These are phyloP conservation scores for Watsonalla binaria DNA, from an alignment of 2,888 invertebrate species.

Conservation along the genomic window DNA sequence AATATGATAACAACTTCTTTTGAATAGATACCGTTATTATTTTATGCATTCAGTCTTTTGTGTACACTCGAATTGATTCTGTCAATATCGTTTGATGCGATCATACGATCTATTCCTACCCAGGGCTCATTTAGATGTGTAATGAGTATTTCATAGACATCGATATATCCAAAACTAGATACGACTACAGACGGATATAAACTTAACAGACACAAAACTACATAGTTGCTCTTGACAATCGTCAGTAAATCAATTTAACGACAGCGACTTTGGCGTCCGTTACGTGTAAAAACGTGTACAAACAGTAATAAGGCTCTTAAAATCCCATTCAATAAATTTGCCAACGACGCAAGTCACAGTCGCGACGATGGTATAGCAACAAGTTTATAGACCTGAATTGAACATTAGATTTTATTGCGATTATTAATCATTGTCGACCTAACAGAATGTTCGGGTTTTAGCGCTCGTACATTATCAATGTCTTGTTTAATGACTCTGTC, in stretches of 20 bases:
- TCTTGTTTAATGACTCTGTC: neutral
- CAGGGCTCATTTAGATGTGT: too few species aligned
- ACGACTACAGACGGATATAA: too few species aligned
- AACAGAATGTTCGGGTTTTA: neutral
- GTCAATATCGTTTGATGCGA: neutral
- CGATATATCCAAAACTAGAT: too few species aligned
- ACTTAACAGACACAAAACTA: neutral
- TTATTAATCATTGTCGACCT: constrained; percentile 13
- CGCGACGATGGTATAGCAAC: constrained; percentile 2
- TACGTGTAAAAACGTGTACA: constrained; percentile 19
- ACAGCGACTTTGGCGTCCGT: neutral
- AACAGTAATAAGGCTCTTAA: constrained; percentile 22
- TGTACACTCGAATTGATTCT: too few species aligned
- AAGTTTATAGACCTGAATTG: constrained; percentile 5
- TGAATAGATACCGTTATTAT: neutral
- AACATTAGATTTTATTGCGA: constrained; percentile 14
- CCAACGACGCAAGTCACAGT: constrained; percentile 7
- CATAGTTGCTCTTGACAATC: neutral
- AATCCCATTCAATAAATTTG: constrained; percentile 32
- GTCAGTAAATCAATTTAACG: neutral
- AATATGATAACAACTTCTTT: neutral
- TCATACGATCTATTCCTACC: neutral
- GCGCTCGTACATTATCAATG: neutral
- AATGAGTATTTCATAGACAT: too few species aligned
- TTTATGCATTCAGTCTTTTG: too few species aligned